These are phyloP conservation scores for Cartodere bifasciata DNA, from an alignment of 2,888 invertebrate genomes.

Conservation along the genomic window DNA sequence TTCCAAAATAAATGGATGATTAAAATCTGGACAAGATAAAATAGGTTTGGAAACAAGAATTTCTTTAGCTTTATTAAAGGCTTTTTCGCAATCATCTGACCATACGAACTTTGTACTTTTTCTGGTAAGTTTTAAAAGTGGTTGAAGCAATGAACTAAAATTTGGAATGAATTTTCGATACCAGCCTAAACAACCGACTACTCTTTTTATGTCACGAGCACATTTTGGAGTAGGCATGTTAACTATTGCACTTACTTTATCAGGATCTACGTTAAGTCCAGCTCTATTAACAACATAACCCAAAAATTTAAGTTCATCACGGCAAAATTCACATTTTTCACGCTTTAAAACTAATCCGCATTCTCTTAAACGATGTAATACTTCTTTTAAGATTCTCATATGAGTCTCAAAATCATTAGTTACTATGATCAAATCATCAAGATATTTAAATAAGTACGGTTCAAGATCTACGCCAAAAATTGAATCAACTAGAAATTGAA, in stretches of 20 bases:
- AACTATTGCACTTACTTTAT: conserved; percentile 3
- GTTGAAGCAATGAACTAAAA: conserved; percentile 1
- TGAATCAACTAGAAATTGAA: conserved; percentile 7
- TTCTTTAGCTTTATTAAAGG: conserved; percentile 4
- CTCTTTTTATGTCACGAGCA: conserved; percentile 1
- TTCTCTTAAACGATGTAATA: conserved; percentile 9
- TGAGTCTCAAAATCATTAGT: conserved; percentile 8
- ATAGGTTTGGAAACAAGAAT: conserved; percentile 4
- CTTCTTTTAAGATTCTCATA: conserved; percentile 8
- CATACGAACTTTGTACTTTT: conserved; percentile 4
- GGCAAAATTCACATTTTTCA: conserved; percentile 10
- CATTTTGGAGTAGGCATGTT: conserved; percentile 2
- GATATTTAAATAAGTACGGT: conserved; percentile 8
- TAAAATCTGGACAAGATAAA: conserved; percentile 4
- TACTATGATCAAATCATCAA: conserved; percentile 7
- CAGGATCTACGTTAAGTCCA: conserved; percentile 3
- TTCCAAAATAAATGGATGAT: conserved; percentile 3
- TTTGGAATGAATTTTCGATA: conserved; percentile 1
- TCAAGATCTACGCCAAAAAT: conserved; percentile 9
- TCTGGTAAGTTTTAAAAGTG: background rate
- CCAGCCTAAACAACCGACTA: conserved; percentile 2
- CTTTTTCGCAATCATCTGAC: conserved; percentile 6
- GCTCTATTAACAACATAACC: conserved; percentile 6
- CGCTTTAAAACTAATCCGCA: conserved; percentile 10
- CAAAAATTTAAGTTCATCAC: conserved; percentile 10